phyloP scores from a whole-genome alignment of 1,140 invertebrate genomes.

The Neomicropteryx cornuta region DNA sequence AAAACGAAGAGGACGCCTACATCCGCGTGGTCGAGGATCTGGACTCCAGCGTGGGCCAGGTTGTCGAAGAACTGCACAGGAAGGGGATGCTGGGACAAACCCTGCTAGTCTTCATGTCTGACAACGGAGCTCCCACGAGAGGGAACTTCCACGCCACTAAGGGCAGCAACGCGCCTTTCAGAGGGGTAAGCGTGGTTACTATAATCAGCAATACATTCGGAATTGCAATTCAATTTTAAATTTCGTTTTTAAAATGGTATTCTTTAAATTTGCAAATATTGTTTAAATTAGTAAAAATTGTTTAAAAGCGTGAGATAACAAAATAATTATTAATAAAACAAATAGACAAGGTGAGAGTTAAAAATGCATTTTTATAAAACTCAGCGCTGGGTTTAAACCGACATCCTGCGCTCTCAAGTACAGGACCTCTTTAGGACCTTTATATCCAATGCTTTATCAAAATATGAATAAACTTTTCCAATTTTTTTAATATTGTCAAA shows the following conservation, averaged over 20 bases:
- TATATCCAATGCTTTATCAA: too few species aligned
- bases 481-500: too few species aligned
- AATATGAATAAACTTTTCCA: not conserved
- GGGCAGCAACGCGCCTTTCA: slow-evolving; percentile 72
- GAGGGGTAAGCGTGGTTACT: slow-evolving; percentile 44
- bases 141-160: slow-evolving; percentile 59
- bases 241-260: not conserved
- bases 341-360: not conserved
- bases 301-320: too few species aligned
- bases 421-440: too few species aligned
- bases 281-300: too few species aligned
- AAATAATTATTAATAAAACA: too few species aligned
- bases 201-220: not conserved
- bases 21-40: slow-evolving; percentile 68
- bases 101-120: slow-evolving; percentile 58
- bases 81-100: slow-evolving; percentile 33
- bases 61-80: slow-evolving; percentile 48
- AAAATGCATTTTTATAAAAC: too few species aligned
- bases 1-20: too few species aligned
- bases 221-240: not conserved
- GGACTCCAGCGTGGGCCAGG: slow-evolving; percentile 63
- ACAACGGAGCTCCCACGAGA: slow-evolving; percentile 61
- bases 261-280: not conserved
- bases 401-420: too few species aligned
- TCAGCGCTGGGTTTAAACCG: too few species aligned